These are phyloP conservation scores for Hirudinaria manillensis DNA, from an alignment of 2,888 invertebrate species.

Conservation along the genomic window DNA sequence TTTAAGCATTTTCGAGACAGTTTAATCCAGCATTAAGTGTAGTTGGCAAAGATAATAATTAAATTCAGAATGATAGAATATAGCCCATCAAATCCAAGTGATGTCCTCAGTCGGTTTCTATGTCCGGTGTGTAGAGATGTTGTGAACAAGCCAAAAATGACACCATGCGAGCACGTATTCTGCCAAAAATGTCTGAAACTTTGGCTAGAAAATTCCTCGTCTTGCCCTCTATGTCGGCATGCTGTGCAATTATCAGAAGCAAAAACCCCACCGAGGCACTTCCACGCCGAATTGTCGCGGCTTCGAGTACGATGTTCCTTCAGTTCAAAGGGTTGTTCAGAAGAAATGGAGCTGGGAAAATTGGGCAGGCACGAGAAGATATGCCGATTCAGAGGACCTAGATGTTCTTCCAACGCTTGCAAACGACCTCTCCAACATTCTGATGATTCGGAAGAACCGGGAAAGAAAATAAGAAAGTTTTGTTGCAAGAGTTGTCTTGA, in stretches of 20 bases:
- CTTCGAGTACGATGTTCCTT: slow-evolving; percentile 25
- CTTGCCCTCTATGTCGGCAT: slow-evolving; percentile 30
- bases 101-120: slow-evolving; percentile 12
- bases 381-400: slow-evolving; percentile 21
- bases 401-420: slow-evolving; percentile 20
- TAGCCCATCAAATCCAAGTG: slow-evolving; percentile 23
- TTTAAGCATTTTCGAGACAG: too few species aligned
- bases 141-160: slow-evolving; percentile 22
- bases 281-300: slow-evolving; percentile 18
- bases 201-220: slow-evolving; percentile 25
- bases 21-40: too few species aligned
- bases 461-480: slow-evolving; percentile 13
- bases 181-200: slow-evolving; percentile 28
- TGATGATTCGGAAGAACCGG: background rate
- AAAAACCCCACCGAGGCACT: slow-evolving; percentile 9
- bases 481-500: slow-evolving; percentile 28
- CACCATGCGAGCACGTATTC: slow-evolving; percentile 27
- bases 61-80: slow-evolving; percentile 25
- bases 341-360: slow-evolving; percentile 17
- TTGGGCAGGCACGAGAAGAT: slow-evolving; percentile 18
- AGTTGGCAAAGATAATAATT: too few species aligned
- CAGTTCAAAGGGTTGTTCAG: slow-evolving; percentile 22
- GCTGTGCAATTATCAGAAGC: background rate
- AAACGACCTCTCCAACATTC: slow-evolving; percentile 25
- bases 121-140: slow-evolving; percentile 28